Base-by-base conservation (phyloP, 2,888 invertebrate genomes). In the Cremastinae sp. region DNA sequence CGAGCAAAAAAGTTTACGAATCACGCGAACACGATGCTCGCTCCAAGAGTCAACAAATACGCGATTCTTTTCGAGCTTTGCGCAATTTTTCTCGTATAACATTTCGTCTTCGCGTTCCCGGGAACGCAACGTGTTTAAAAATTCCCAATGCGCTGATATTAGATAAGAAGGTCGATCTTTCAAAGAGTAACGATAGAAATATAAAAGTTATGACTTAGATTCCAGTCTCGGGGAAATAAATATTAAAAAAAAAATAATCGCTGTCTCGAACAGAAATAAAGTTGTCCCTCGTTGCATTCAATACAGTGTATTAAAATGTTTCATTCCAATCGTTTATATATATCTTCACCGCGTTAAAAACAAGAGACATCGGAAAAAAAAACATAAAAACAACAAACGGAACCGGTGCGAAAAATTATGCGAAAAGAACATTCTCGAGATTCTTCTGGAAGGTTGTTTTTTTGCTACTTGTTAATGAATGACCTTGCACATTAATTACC, bases 91-190 rank as follows among this genome's bases (percentile, higher is more conserved):
- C 12, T 37, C 37, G 22, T 43, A 43, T 28, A 28, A 20, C n/a
- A n/a, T n/a, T n/a, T n/a, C n/a, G n/a, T n/a, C n/a, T 20, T 43
- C 2, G 8, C 14, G 43, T 61, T 59, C n/a, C 16, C 20, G 37
- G 37, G 12, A 39, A 18, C 49, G 12, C 12, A 45, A 5, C 16
- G 35, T 1, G 45, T 49, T 18, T 5, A 28, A n/a, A n/a, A n/a
- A 28, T 28, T 5, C 28, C 5, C 28, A 28, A 39, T 49, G 28
- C 12, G 35, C 18, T 49, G 20, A 49, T 49, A 49, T 37, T 62
- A 51, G 49, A 51, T 49, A 62, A 62, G 37, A 20, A 51, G 62
- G 62, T 51, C 62, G 49, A 39, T 3, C 16, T 35, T 62, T 51
- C n/a, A 20, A 28, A 28, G 28, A 28, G 28, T 5, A 5, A 28